phyloP scores from a whole-genome alignment of 2,113 vertebrate species.

The Scartelaos histophorus region DNA sequence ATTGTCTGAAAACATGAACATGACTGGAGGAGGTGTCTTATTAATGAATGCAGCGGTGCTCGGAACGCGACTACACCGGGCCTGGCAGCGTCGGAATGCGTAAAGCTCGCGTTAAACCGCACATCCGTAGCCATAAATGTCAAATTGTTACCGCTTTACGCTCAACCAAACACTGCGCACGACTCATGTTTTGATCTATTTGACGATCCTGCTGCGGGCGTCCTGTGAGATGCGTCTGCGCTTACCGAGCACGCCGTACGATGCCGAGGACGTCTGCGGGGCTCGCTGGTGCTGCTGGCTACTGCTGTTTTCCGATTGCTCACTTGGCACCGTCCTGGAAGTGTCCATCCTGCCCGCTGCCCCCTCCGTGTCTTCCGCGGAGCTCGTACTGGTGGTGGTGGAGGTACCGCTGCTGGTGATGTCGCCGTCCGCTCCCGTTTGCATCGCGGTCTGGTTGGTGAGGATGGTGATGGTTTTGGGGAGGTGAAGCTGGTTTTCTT shows the following conservation, averaged over 20 bases:
- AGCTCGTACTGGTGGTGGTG: neutral
- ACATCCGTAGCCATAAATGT: neutral
- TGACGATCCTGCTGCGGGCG: no score
- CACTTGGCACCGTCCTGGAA: constrained; percentile 43
- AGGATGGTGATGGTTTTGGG: neutral
- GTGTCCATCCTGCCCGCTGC: constrained; percentile 63
- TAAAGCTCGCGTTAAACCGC: neutral
- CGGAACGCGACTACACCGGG: constrained; percentile 11
- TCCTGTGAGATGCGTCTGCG: neutral
- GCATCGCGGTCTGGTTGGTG: constrained; percentile 22
- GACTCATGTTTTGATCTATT: no score
- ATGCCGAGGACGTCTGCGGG: constrained; percentile 34
- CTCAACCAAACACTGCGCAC: no score
- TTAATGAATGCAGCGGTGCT: neutral
- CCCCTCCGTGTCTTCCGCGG: constrained; percentile 39
- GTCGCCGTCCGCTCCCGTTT: constrained; percentile 49
- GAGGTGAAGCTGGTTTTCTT: no score
- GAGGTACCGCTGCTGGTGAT: constrained; percentile 1
- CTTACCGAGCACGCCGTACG: constrained; percentile 65
- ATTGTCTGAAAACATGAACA: neutral
- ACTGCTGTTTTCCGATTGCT: constrained; percentile 50
- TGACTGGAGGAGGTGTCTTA: neutral
- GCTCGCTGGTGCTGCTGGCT: constrained; percentile 39
- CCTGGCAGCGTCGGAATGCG: constrained; percentile 36
- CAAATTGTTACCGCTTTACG: neutral